Evolutionary conservation across 2,888 invertebrate genomes (phyloP).

Genomic region (Xestia sexstrigata): DNA sequence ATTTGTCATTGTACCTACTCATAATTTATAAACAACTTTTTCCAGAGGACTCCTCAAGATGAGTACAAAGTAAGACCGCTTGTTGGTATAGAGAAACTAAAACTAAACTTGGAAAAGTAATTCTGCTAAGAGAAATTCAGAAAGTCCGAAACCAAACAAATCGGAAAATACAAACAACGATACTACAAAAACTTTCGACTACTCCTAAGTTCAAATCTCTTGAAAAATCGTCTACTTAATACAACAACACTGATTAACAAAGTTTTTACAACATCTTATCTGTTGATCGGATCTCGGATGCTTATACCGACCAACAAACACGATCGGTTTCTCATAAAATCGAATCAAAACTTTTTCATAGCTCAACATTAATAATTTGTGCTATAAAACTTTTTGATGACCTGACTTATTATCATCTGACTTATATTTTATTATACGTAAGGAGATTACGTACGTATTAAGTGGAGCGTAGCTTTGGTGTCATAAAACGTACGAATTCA

Average conservation of each 20-base stretch:
- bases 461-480: conserved; percentile 49
- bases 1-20: not conserved
- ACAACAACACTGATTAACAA: conserved; percentile 59
- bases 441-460: conserved; percentile 64
- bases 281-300: conserved; percentile 57
- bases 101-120: not conserved
- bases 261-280: conserved; percentile 64
- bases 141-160: not conserved
- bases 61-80: not conserved
- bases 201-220: conserved; percentile 35
- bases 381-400: conserved; percentile 66
- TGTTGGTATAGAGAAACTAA: not conserved
- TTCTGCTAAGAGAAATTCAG: not conserved
- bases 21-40: not conserved
- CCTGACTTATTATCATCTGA: conserved; percentile 66
- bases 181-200: conserved; percentile 24
- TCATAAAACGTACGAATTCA: conserved; percentile 65
- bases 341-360: conserved; percentile 68
- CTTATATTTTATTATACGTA: conserved; percentile 66
- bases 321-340: conserved; percentile 64
- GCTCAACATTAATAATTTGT: conserved; percentile 65
- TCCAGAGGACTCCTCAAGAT: not conserved
- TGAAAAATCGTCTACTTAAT: conserved; percentile 44
- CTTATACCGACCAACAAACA: conserved; percentile 61
- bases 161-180: conserved; percentile 28